Base-by-base conservation (phyloP, 1,140 invertebrate species). In the Papilio machaon region DNA sequence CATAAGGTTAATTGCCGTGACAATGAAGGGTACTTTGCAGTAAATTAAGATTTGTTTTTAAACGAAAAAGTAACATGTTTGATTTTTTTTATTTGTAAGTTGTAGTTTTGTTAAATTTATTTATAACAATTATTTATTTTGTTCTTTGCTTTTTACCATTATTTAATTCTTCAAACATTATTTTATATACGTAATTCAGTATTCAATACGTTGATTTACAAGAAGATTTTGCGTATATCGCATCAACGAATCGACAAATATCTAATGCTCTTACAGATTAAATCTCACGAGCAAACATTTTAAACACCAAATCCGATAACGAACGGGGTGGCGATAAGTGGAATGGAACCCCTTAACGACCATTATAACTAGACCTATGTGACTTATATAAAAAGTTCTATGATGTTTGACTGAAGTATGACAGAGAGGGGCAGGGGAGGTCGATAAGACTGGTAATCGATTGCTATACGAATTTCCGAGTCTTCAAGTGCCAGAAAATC, bases 401-500 rank as follows among this genome's bases (percentile, higher is more conserved):
- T 46, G 79, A 47, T 15, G 58, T 10, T 7, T 67, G 67, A 64
- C 19, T 60, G 54, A 35, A 79, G 52, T 43, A 15, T 38, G 5
- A 17, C 35, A 5, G 23, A 30, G 11, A 80, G 67, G 54, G 46
- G 13, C 15, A n/a, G 64, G 84, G 79, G 38, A 78, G 83, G 73
- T 78, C 85, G 11, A 15, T 38, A 70, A 80, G 23, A 64, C 13
- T 86, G 87, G 89, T 76, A 47, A 19, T 76, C 83, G 76, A 85
- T 86, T 84, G 84, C 81, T 82, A 70, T 80, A 82, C 85, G 85
- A 86, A 86, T 85, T 85, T 73, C 85, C 84, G 83, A 89, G 76
- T 91, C 85, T 74, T 88, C 85, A 87, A 91, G 90, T 87, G 89
- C 82, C 81, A 87, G 88, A 90, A 89, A 91, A 91, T 91, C 90